Evolutionary conservation across 2,888 invertebrate species (phyloP).

Genomic region (Lithodes maja): DNA sequence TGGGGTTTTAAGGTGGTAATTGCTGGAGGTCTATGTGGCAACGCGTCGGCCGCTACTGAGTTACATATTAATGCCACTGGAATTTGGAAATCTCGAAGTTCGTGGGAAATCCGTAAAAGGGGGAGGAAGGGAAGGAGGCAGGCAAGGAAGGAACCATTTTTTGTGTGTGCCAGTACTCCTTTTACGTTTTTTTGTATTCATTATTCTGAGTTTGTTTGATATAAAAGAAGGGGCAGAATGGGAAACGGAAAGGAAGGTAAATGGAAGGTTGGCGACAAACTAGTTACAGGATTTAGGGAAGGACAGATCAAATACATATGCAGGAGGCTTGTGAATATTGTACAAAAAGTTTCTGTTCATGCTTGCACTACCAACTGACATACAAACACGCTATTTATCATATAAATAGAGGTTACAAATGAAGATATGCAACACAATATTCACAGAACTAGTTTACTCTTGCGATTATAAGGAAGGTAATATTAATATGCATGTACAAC

Average conservation of each 20-base stretch:
- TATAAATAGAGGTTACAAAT: too few relatives aligned
- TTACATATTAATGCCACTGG: constrained; percentile 56
- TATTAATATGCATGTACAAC: too few relatives aligned
- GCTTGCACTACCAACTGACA: too few relatives aligned
- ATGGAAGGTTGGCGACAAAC: neutral
- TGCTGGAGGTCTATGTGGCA: neutral
- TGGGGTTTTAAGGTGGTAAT: too few relatives aligned
- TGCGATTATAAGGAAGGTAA: too few relatives aligned
- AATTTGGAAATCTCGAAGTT: constrained; percentile 50
- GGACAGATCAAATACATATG: too few relatives aligned
- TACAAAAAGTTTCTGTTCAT: too few relatives aligned
- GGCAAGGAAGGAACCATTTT: constrained; percentile 28
- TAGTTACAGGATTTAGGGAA: neutral
- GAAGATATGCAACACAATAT: too few relatives aligned
- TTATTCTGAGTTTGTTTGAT: constrained; percentile 48
- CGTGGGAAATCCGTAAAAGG: constrained; percentile 71
- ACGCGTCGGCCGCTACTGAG: constrained; percentile 18
- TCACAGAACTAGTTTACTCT: too few relatives aligned
- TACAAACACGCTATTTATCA: too few relatives aligned
- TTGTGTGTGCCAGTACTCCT: constrained; percentile 14
- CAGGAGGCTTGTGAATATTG: too few relatives aligned
- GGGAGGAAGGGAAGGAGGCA: constrained; percentile 57
- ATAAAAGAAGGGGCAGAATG: constrained; percentile 17
- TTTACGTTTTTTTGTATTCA: constrained; percentile 38
- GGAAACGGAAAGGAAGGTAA: constrained; percentile 18